Base-by-base conservation (phyloP, 2,888 invertebrate species). In the Watsonalla cultraria region DNA sequence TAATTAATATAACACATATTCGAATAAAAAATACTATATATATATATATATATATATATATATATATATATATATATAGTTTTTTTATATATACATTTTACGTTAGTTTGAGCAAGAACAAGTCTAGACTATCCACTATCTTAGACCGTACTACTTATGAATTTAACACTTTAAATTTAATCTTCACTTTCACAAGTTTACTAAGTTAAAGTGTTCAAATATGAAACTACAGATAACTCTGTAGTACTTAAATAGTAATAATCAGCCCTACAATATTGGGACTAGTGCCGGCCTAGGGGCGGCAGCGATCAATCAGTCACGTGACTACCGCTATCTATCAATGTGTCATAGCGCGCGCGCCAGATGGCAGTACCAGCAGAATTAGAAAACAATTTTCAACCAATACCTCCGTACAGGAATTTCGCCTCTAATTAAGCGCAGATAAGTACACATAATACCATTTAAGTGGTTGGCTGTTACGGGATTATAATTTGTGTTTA, bases 281-380 rank as follows among this genome's bases (percentile, higher is more conserved):
- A 65, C 64, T 66, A 65, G 65, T 65, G 72, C 73, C 74, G 72
- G 74, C 69, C 66, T 72, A 71, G 76, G 77, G 80, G 77, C 76
- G 82, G 85, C 87, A 84, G 71, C 81, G 77, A 89, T 90, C 88
- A 88, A 89, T 89, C 89, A 89, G 78, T 70, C 74, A 61, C 70
- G 74, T 73, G 80, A 80, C 81, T 82, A 80, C 80, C 84, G 82
- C 80, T 88, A 89, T 90, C 87, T 86, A 89, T 89, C 90, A 89
- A 86, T 79, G 71, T 83, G 86, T 87, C 87, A 83, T 62, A 68
- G 73, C 67, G 66, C 66, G 72, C 65, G 71, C 72, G 70, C 84
- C 88, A 90, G 86, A 88, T 89, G 90, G 86, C 86, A 81, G 80
- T 72, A 84, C 80, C 70, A 74, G 69, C 70, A 78, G 78, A 82